Evolutionary conservation across 2,113 vertebrate genomes (phyloP).

Genomic region (Hassar affinis): DNA sequence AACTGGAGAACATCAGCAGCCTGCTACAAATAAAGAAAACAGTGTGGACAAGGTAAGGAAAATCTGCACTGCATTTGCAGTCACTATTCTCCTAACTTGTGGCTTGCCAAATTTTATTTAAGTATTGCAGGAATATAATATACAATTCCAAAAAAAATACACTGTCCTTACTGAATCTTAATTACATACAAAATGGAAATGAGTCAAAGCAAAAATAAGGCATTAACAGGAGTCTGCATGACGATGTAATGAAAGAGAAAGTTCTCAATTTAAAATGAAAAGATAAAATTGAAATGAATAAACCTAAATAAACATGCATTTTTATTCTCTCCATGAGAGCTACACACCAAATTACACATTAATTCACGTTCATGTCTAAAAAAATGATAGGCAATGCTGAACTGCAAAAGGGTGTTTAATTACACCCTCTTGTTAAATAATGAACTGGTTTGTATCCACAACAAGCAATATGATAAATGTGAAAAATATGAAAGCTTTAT

Average conservation of each 20-base stretch:
- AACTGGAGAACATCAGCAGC: conserved; percentile 17
- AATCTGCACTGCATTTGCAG: background rate
- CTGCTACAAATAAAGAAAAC: background rate
- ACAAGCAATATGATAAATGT: background rate
- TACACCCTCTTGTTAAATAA: background rate
- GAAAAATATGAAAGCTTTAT: background rate
- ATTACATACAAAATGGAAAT: background rate
- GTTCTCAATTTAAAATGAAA: background rate
- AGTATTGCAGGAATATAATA: background rate
- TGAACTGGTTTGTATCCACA: background rate
- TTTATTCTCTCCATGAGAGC: background rate
- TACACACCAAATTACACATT: background rate
- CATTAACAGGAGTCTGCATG: background rate
- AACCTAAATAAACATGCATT: background rate
- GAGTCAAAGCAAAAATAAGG: background rate
- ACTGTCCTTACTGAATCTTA: background rate
- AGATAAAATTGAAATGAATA: background rate
- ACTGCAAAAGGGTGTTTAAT: background rate
- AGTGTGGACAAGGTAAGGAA: conserved; percentile 26
- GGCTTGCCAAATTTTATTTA: background rate
- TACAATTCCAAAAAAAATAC: background rate
- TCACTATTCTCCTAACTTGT: background rate
- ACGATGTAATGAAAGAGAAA: background rate
- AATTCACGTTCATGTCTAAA: background rate
- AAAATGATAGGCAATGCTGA: background rate